Evolutionary conservation across 2,113 vertebrate genomes (phyloP), one percentile per base, ranked within the genome.

Genomic region (Microcebus murinus): DNA sequence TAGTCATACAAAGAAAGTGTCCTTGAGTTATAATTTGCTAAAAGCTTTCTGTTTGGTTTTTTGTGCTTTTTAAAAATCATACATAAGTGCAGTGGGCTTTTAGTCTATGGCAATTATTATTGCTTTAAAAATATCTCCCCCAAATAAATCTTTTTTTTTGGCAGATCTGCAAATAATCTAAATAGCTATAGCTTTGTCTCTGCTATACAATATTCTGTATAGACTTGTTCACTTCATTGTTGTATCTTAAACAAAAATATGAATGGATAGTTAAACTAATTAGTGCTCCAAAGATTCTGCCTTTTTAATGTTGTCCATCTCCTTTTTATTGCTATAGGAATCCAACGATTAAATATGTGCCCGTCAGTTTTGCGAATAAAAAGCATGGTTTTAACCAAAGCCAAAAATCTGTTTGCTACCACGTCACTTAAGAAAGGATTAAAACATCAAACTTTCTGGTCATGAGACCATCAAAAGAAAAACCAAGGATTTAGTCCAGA

Each of bases 381-480:
- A 96, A 73, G 48, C 67, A 34, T 68, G 63, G 23, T 61, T 96
- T 95, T 86, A 73, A 77, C 23, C 0, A 36, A n/a, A 91, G 71
- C 29, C 55, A 23, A 11, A 73, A 83, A 45, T 10, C 55, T 34
- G 8, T 88, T 59, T 71, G 91, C 15, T 50, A 15, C 48, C 3
- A 1, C 39, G 34, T 76, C 90, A 39, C 21, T 39, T 61, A 61
- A 93, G 59, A 84, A 85, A 48, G 48, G 70, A 71, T 76, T 45
- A 57, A 81, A 84, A 71, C 17, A 4, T 90, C 36, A 63, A 45
- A 45, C 13, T 82, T 89, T 17, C 36, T 55, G 39, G 45, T 55
- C 36, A 27, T 8, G 29, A 63, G 73, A 65, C 25, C 61, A 29
- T 55, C 14, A n/a, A 12, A 82, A 23, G 61, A 23, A 52, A 90